Evolutionary conservation across 1,140 invertebrate genomes (phyloP), one percentile per base, ranked within the genome.

Genomic region (Trinorchestia longiramus): DNA sequence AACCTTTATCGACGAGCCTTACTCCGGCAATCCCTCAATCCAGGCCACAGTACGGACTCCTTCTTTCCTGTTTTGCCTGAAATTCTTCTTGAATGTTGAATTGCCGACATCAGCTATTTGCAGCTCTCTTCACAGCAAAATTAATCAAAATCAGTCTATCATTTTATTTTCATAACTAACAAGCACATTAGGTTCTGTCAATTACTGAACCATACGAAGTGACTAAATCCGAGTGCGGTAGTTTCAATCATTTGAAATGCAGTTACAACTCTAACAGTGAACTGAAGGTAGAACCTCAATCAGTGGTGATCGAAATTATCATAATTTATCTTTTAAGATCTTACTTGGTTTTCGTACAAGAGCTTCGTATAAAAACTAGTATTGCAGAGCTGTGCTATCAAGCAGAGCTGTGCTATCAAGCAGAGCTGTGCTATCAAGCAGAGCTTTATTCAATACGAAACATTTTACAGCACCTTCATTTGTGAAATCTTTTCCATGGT

Each of bases 61-160:
- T 94, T 45, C 92, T 94, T 40, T 36, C 92, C 28, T 94, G 92
- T 94, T 94, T 94, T 94, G 92, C 92, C 44, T 94, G 92, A 77
- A 77, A 8, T 91, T 42, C 88, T 91, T 44, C 47, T 47, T 94
- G 43, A 42, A 45, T 94, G 41, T 90, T 90, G 88, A 90, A 41
- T 90, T 41, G 43, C n/a, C 88, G n/a, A 43, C 88, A 90, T 90
- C 41, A 15, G 88, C 88, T 90, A 3, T 42, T 90, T 42, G 28
- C 88, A 15, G 43, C 15, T 43, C 15, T 90, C 3, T 43, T 90
- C 88, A 90, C 43, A 42, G 88, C 88, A 90, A 90, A 90, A 42
- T 90, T 90, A 90, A 42, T 90, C 41, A 3, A 8, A 42, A 90
- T 42, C 4, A 90, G 28, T 90, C 41, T 42, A 3, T 17, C 8